Evolutionary conservation across 2,888 invertebrate genomes (phyloP).

Genomic region (Eristalis intricaria): DNA sequence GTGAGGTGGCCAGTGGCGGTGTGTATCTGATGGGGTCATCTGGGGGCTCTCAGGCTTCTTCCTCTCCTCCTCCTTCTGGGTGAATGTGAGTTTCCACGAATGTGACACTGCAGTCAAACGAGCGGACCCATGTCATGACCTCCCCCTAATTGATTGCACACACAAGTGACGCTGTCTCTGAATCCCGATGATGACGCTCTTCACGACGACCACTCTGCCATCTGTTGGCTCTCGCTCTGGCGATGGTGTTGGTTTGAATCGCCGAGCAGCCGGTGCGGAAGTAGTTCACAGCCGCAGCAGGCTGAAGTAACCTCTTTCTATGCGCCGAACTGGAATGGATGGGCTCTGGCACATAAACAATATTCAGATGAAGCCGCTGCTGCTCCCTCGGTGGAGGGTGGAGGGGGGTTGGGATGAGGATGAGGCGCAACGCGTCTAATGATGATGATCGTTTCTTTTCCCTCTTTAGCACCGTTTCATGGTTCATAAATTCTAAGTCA

Average conservation of each 20-base stretch:
- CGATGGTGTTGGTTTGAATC: neutral
- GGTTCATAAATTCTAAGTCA: conserved; percentile 67
- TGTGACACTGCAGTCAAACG: conserved; percentile 22
- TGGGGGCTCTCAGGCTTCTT: too few relatives aligned
- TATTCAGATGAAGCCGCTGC: conserved; percentile 59
- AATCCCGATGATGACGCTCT: neutral
- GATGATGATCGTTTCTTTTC: conserved; percentile 62
- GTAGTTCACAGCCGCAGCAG: conserved; percentile 54
- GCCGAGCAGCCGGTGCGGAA: conserved; percentile 56
- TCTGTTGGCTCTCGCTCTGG: conserved; percentile 32
- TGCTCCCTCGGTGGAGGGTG: neutral
- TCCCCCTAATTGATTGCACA: conserved; percentile 62
- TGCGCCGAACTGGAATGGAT: conserved; percentile 46
- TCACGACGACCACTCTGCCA: conserved; percentile 43
- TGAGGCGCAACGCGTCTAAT: conserved; percentile 16
- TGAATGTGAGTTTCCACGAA: conserved; percentile 27
- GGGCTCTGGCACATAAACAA: conserved; percentile 67
- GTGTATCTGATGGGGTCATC: conserved; percentile 46
- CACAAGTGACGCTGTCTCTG: neutral
- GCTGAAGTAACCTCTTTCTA: conserved; percentile 29
- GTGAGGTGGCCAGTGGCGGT: conserved; percentile 18
- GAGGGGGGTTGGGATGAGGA: neutral
- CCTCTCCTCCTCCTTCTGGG: conserved; percentile 19
- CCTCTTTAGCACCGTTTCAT: conserved; percentile 65
- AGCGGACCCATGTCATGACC: conserved; percentile 47